Evolutionary conservation across 2,113 vertebrate genomes (phyloP).

Genomic region (Capreolus pygargus): DNA sequence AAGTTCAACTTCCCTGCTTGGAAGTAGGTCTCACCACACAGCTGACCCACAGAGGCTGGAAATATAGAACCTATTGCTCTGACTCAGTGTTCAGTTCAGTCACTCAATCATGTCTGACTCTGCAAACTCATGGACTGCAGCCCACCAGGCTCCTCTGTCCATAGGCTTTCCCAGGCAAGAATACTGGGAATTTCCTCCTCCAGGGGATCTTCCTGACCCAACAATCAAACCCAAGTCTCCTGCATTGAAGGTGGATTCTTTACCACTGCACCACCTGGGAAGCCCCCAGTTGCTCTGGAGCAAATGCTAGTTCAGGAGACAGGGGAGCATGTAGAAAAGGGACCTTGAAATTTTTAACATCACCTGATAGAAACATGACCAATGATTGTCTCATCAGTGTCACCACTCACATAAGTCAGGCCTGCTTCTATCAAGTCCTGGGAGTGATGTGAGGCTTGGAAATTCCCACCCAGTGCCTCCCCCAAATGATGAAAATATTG

Average conservation of each 20-base stretch:
- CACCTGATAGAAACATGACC: background rate
- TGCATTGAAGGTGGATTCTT: background rate
- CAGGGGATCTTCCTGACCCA: background rate
- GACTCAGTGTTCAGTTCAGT: background rate
- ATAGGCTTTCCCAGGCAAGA: background rate
- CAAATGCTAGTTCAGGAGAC: background rate
- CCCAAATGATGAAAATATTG: background rate
- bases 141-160: background rate
- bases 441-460: background rate
- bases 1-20: background rate
- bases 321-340: background rate
- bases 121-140: background rate
- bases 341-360: background rate
- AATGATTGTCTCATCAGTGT: background rate
- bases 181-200: background rate
- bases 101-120: background rate
- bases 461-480: background rate
- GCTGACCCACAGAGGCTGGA: background rate
- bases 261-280: background rate
- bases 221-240: background rate
- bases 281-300: background rate
- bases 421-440: background rate
- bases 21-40: background rate
- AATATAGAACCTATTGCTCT: background rate
- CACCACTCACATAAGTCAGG: background rate